Percentiles rank a stretch among this genome's conserved stretches.
These are phyloP conservation scores for Rhodinocichla rosea DNA, from an alignment of 2,113 vertebrate species.

Conservation along the genomic window DNA sequence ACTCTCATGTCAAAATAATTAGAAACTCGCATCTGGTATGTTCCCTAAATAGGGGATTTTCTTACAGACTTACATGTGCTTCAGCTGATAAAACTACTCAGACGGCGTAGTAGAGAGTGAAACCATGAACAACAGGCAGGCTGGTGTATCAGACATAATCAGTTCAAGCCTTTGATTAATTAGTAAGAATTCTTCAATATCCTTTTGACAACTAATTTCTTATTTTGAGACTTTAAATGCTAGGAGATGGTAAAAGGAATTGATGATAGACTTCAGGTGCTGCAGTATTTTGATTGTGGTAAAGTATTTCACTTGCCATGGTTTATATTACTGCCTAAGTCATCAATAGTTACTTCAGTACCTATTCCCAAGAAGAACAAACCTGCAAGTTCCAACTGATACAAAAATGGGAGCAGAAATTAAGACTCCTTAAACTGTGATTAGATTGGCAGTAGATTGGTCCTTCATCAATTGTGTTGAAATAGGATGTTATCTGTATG, in stretches of 20 bases:
- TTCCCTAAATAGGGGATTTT: not conserved
- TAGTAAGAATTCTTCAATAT: not conserved
- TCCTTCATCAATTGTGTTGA: not conserved
- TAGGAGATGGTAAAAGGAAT: not conserved
- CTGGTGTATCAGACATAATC: not conserved
- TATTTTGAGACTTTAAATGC: not conserved
- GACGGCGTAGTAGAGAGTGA: rapidly evolving
- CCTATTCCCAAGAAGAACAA: not conserved
- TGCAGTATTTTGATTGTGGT: not conserved
- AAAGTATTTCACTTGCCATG: not conserved
- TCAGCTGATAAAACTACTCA: not conserved
- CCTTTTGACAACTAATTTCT: not conserved
- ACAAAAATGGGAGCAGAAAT: not conserved
- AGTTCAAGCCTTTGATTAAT: not conserved
- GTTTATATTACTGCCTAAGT: not conserved
- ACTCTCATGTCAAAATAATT: not conserved
- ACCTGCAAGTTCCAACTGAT: not conserved
- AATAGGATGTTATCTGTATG: not conserved
- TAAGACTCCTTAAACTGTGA: not conserved
- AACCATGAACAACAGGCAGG: not conserved
- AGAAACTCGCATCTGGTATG: not conserved
- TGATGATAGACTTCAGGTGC: not conserved
- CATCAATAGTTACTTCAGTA: not conserved
- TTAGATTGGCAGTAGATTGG: not conserved
- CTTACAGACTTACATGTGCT: not conserved